Base-by-base conservation (phyloP, 2,113 vertebrate genomes). In the Pomatostomus ruficeps region DNA sequence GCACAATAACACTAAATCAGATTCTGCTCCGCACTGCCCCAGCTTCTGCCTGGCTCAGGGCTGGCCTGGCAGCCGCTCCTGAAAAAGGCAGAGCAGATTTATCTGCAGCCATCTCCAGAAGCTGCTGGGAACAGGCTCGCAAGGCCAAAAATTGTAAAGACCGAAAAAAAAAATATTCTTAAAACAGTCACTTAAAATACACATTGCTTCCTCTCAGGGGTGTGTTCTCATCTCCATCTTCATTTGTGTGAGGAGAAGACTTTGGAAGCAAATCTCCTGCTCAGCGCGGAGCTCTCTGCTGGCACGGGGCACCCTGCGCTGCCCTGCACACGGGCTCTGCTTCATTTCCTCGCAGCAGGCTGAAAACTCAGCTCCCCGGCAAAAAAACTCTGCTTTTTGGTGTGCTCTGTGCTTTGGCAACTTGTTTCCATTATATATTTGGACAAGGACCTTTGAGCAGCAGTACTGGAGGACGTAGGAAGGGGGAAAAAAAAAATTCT, bases 11-110 rank as follows among this genome's bases (percentile, higher is more conserved):
- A 9, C 58, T 8, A 85, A 73, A 78, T 73, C 49, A 14, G 14
- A 7, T 29, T 45, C 66, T 49, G 78, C 28, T 82, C 76, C 62
- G 8, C 17, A 26, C 15, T 42, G 79, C 67, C 54, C 21, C 63
- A 86, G 75, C 54, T 88, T 35, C 67, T 92, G 83, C 45, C 35
- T 86, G 89, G 67, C 91, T 76, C 67, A 19, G 40, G 23, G 78
- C 62, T 90, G 82, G 52, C 78, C 65, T 95, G 92, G 85, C 88
- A 94, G 33, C 58, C 21, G 3, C 8, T 17, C 16, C 36, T 83
- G 78, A 14, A 76, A 73, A 76, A 76, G 2, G 28, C 71, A 73
- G 28, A 65, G 10, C 40, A 76, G 49, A 68, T 78, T 72, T 24
- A 13, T 31, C 52, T 65, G 62, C n/a, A 82, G 4, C 52, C 66